These are phyloP conservation scores for Nebria ingens DNA, from an alignment of 1,140 invertebrate genomes.

Conservation along the genomic window DNA sequence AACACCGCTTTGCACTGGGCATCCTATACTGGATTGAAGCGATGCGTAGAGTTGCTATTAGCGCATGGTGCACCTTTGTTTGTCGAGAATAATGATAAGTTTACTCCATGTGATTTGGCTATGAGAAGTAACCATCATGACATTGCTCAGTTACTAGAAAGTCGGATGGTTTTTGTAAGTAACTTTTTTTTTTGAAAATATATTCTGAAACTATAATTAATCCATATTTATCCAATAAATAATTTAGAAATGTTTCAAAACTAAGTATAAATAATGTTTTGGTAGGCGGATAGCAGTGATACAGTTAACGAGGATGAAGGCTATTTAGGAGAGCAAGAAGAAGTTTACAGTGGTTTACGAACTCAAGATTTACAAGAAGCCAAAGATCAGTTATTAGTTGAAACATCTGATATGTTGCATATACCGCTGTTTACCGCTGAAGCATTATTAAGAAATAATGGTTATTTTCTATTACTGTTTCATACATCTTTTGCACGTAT, in stretches of 20 bases:
- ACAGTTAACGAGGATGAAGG: constrained; percentile 38
- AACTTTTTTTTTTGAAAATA: constrained; percentile 11
- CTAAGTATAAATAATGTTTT: constrained; percentile 10
- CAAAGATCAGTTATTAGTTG: constrained; percentile 61
- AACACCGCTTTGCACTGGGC: constrained; percentile 60
- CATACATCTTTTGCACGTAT: too few species aligned
- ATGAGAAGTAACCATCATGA: constrained; percentile 46
- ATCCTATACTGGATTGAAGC: constrained; percentile 49
- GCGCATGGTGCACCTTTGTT: constrained; percentile 49
- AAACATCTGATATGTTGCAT: constrained; percentile 65
- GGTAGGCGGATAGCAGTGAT: constrained; percentile 35
- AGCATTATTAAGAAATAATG: constrained; percentile 57
- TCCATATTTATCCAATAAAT: background rate
- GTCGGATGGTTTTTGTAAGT: constrained; percentile 62
- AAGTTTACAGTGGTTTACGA: constrained; percentile 53
- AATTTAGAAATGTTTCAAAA: background rate
- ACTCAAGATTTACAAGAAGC: constrained; percentile 65
- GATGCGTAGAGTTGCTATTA: constrained; percentile 54
- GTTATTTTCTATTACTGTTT: too few species aligned
- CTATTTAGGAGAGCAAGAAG: constrained; percentile 34
- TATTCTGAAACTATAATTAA: background rate
- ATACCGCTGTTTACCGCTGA: constrained; percentile 64
- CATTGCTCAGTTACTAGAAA: constrained; percentile 55
- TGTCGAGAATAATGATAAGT: constrained; percentile 48
- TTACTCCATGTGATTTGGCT: constrained; percentile 56